Evolutionary conservation across 2,113 vertebrate genomes (phyloP).

Genomic region (Balaenoptera acutorostrata): DNA sequence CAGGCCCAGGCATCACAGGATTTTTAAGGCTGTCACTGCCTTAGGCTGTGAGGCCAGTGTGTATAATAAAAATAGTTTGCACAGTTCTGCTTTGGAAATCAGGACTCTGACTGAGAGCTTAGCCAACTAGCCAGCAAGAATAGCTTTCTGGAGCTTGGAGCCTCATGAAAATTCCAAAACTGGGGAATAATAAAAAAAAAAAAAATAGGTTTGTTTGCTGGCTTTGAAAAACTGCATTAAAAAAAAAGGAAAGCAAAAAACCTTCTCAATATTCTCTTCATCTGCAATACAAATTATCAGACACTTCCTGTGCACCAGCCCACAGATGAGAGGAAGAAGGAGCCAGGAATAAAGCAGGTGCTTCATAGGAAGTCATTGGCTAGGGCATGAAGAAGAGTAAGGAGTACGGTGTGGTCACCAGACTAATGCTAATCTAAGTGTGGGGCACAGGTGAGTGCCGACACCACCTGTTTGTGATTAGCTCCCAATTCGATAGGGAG

Average conservation of each 20-base stretch:
- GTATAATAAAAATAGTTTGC: conserved; percentile 12
- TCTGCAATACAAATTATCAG: neutral
- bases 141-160: conserved; percentile 24
- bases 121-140: conserved; percentile 29
- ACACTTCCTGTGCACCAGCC: conserved; percentile 14
- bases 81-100: conserved; percentile 15
- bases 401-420: neutral
- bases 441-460: neutral
- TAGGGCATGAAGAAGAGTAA: neutral
- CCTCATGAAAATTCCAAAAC: conserved; percentile 43
- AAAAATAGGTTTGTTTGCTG: neutral
- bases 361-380: neutral
- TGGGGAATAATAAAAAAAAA: neutral
- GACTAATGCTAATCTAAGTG: neutral
- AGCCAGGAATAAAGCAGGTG: neutral
- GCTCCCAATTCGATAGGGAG: neutral
- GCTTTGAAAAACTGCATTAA: neutral
- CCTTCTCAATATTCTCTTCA: neutral
- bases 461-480: neutral
- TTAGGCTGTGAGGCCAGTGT: neutral
- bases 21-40: neutral
- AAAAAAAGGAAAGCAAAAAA: neutral
- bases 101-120: neutral
- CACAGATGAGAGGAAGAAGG: neutral
- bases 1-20: neutral